Base-by-base conservation (phyloP, 2,113 vertebrate species). In the Scophthalmus maximus region DNA sequence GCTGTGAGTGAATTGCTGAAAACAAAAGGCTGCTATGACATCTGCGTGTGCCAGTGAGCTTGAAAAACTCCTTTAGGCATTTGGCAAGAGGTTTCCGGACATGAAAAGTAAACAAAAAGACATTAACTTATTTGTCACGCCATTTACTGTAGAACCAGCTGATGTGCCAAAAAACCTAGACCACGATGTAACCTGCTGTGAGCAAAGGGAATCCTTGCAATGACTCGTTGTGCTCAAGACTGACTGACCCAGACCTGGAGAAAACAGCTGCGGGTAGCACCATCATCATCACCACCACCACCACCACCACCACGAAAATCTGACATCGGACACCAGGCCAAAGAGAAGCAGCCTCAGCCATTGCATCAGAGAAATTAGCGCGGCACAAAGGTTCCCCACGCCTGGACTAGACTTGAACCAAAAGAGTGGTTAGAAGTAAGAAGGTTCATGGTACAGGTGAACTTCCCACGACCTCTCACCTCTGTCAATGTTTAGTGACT, bases 401-500 rank as follows among this genome's bases (percentile, higher is more conserved):
- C 15, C 14, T 30, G 14, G 14, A 27, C 14, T 27, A 4, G n/a
- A 57, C 18, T 20, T 75, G 26, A 76, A 55, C 38, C 18, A 12
- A 32, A 1, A 9, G 7, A 32, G 10, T 51, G 66, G n/a, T n/a
- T n/a, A n/a, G 59, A 80, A 73, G 70, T 63, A 4, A n/a, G 23
- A 30, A 38, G 32, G 62, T 73, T 68, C 12, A 46, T n/a, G 0
- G 25, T 50, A 17, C 25, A 42, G 42, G 34, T 53, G 17, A 18
- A 42, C 26, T 76, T 78, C 73, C 50, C 12, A 67, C 25, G 2
- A 67, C 9, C 68, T 34, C 55, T 84, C 44, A 70, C 25, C 55
- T 79, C 67, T 79, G 88, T 87, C 83, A 81, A 85, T 88, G 76
- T 84, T 83, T 76, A 69, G 46, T 12, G 22, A 46, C 11, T 8